phyloP scores from a whole-genome alignment of 2,797 vertebrate species.

The Eulemur albifrons region DNA sequence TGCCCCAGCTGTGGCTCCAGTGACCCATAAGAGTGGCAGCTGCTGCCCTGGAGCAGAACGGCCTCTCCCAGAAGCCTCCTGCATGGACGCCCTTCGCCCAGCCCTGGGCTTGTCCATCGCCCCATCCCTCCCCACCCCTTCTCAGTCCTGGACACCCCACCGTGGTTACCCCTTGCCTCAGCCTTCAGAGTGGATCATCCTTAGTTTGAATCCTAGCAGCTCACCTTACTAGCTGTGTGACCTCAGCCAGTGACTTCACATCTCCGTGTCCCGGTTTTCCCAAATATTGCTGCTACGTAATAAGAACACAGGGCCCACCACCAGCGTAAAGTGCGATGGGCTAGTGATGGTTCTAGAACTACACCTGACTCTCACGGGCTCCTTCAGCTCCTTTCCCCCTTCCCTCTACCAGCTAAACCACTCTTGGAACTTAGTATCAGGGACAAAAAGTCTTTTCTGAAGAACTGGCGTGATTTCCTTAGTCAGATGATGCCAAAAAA shows the following conservation, averaged over 20 bases:
- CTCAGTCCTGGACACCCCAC: background rate
- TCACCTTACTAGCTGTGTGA: background rate
- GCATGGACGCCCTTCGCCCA: background rate
- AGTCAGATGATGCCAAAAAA: background rate
- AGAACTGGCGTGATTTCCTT: background rate
- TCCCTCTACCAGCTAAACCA: background rate
- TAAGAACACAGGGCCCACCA: background rate
- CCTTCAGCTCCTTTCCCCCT: background rate
- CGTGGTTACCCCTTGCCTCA: background rate
- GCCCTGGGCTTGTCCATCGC: background rate
- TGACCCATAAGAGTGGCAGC: background rate
- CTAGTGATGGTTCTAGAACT: background rate
- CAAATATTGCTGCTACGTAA: background rate
- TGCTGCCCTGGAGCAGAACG: rapidly evolving
- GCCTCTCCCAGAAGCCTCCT: background rate
- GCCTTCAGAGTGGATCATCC: background rate
- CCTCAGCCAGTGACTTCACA: background rate
- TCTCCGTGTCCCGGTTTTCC: background rate
- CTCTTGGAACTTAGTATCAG: background rate
- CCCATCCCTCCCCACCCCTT: rapidly evolving
- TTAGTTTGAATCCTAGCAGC: background rate
- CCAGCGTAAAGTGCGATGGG: background rate
- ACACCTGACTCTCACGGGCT: background rate
- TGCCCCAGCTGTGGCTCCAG: background rate
- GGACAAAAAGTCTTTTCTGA: background rate